Evolutionary conservation across 2,113 vertebrate species (phyloP).

Genomic region (Cynocephalus volans): DNA sequence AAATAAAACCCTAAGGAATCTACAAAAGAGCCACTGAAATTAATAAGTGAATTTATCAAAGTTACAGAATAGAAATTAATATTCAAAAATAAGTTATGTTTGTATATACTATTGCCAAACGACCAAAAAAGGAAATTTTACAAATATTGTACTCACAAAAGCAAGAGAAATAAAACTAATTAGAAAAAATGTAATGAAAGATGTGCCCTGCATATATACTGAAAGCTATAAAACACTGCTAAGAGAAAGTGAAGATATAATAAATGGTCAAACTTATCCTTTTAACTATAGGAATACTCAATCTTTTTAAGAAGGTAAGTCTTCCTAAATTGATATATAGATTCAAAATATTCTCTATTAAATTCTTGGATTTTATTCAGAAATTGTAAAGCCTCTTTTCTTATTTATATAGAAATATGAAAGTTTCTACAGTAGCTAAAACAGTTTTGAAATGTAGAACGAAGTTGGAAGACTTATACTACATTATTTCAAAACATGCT

Average conservation of each 20-base stretch:
- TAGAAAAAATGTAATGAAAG: not conserved
- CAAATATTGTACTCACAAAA: not conserved
- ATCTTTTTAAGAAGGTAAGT: not conserved
- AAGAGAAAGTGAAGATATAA: not conserved
- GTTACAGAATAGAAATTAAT: not conserved
- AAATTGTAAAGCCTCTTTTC: not conserved
- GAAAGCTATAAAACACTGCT: not conserved
- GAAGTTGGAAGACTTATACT: not conserved
- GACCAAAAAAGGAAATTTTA: not conserved
- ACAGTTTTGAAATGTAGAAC: not conserved
- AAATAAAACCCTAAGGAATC: not conserved
- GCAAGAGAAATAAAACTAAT: not conserved
- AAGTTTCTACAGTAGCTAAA: not conserved
- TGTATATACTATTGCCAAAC: not conserved
- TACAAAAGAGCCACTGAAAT: not conserved
- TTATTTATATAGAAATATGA: constrained; percentile 5
- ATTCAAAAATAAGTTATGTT: not conserved
- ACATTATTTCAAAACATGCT: not conserved
- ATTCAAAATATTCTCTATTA: not conserved
- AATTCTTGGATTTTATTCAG: not conserved
- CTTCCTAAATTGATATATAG: not conserved
- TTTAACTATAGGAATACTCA: not conserved
- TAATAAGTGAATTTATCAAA: constrained; percentile 9
- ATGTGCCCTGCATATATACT: not conserved
- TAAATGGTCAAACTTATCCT: not conserved